phyloP scores from a whole-genome alignment of 2,888 invertebrate genomes.

The Tetragonula carbonaria region DNA sequence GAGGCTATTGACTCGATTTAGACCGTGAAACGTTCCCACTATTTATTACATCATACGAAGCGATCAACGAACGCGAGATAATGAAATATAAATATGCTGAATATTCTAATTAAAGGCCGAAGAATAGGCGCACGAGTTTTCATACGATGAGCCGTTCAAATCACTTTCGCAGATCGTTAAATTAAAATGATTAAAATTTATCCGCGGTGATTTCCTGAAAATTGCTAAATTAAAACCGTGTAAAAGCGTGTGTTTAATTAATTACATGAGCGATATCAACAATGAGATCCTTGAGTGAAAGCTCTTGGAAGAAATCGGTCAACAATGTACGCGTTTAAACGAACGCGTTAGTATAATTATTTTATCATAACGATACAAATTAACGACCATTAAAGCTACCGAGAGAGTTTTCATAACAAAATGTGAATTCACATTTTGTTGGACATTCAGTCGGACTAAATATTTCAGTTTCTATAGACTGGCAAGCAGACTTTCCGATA shows the following conservation, averaged over 20 bases:
- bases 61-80: background rate
- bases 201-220: background rate
- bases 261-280: background rate
- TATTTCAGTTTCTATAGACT: background rate
- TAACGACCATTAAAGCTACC: background rate
- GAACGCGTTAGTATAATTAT: background rate
- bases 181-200: background rate
- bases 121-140: no score
- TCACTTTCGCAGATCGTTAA: no score
- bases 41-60: background rate
- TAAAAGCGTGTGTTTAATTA: no score
- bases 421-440: background rate
- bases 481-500: no score
- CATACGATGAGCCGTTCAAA: no score
- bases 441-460: background rate
- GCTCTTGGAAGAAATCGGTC: background rate
- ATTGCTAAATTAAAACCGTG: background rate
- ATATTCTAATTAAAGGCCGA: background rate
- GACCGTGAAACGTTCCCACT: slow-evolving; percentile 15
- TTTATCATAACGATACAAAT: background rate
- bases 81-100: background rate
- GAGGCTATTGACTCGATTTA: slow-evolving; percentile 12
- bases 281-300: background rate
- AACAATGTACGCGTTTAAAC: background rate
- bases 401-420: background rate